Evolutionary conservation across 1,140 invertebrate species (phyloP).

Genomic region (Scaptomyza montana): DNA sequence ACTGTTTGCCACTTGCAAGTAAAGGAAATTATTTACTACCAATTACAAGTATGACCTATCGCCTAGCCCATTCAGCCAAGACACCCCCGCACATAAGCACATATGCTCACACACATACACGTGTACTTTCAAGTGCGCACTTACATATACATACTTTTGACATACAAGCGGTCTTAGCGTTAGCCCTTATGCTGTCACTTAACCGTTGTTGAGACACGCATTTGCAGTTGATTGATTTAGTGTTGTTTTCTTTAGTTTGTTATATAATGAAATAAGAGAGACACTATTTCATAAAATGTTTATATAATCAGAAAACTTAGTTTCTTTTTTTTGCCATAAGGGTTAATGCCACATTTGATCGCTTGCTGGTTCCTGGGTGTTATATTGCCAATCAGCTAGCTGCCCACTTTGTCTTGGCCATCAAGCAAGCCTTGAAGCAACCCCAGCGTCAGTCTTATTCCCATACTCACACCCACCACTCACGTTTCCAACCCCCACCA

Average conservation of each 20-base stretch:
- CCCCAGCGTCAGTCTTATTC: background rate
- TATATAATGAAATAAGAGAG: no score
- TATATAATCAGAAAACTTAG: no score
- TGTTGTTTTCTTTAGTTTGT: no score
- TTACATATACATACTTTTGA: no score
- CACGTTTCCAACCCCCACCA: background rate
- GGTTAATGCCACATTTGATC: slow-evolving; percentile 28
- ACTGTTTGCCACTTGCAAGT: slow-evolving; percentile 54
- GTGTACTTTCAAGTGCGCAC: background rate
- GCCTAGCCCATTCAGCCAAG: background rate
- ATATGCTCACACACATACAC: background rate
- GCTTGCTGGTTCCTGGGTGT: slow-evolving; percentile 28
- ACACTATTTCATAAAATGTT: no score
- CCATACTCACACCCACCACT: background rate
- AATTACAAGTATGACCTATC: slow-evolving; percentile 46
- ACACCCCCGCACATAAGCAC: background rate
- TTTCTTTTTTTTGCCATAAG: slow-evolving; percentile 1
- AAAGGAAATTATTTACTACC: slow-evolving; percentile 62
- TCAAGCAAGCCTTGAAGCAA: slow-evolving; percentile 2
- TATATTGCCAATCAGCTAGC: slow-evolving; percentile 69
- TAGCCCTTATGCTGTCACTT: slow-evolving; percentile 1
- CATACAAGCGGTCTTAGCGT: background rate
- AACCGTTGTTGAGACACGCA: no score
- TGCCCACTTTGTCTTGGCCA: slow-evolving; percentile 1
- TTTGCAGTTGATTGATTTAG: no score